A percentile compares a stretch with the other conserved stretches of the same genome.
Conservation (phyloP, 2,888 invertebrate genomes). For the Muscina levida region DNA sequence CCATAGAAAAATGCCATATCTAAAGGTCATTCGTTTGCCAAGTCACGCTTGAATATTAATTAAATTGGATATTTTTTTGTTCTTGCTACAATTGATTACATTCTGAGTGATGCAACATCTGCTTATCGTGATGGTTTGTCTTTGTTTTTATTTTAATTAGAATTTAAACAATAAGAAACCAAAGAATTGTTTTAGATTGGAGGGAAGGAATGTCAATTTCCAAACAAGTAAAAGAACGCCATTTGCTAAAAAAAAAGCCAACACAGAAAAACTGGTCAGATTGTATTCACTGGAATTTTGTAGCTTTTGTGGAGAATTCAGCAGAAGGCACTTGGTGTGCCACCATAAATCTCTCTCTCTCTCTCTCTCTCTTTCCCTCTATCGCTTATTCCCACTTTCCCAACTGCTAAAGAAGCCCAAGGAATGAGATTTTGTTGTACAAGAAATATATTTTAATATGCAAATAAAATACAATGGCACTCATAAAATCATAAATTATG, state of each 20-base stretch:
- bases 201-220: not conserved
- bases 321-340: too few species aligned
- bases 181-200: constrained; percentile 9
- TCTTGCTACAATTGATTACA: constrained; percentile 25
- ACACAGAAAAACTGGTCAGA: constrained; percentile 15
- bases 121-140: not conserved
- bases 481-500: constrained; percentile 62
- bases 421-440: constrained; percentile 27
- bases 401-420: too few species aligned
- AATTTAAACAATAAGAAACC: constrained; percentile 39
- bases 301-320: not conserved
- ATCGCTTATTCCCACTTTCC: not conserved
- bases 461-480: constrained; percentile 64
- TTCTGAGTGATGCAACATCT: constrained; percentile 55
- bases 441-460: constrained; percentile 65
- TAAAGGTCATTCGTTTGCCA: constrained; percentile 22
- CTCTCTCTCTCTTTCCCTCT: too few species aligned
- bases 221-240: constrained; percentile 5
- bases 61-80: constrained; percentile 42
- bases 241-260: constrained; percentile 4
- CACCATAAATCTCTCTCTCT: too few species aligned
- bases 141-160: constrained; percentile 43
- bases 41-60: constrained; percentile 47
- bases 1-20: constrained; percentile 13
- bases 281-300: too few species aligned